Evolutionary conservation across 2,113 vertebrate species (phyloP).

Genomic region (Megaceryle maxima): DNA sequence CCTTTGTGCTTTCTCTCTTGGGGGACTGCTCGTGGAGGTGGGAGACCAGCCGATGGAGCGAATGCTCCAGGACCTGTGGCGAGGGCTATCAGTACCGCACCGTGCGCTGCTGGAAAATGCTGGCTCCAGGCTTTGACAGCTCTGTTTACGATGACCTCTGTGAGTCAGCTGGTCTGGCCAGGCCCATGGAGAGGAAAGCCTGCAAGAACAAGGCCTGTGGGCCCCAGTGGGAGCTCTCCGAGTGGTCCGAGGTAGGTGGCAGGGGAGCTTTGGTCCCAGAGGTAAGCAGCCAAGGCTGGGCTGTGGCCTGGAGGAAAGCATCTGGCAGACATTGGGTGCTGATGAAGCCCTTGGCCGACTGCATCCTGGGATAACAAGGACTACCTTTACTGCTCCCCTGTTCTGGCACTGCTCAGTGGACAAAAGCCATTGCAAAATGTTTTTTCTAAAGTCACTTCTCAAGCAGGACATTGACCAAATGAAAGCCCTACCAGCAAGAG

Average conservation of each 20-base stretch:
- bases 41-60: conserved; percentile 91
- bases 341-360: not conserved
- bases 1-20: not conserved
- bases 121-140: conserved; percentile 88
- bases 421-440: not conserved
- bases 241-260: conserved; percentile 82
- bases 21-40: conserved; percentile 68
- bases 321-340: not conserved
- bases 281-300: not conserved
- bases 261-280: not conserved
- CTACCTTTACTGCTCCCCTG: not conserved
- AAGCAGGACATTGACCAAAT: not conserved
- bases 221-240: conserved; percentile 87
- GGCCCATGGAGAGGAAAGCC: conserved; percentile 84
- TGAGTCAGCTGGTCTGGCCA: conserved; percentile 79
- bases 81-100: conserved; percentile 87
- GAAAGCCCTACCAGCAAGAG: not conserved
- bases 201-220: conserved; percentile 88
- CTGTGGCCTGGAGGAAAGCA: not conserved
- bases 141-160: conserved; percentile 88
- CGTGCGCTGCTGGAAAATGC: conserved; percentile 91
- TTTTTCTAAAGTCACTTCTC: not conserved
- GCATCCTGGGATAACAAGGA: not conserved
- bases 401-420: not conserved
- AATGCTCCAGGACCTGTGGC: conserved; percentile 86